These are phyloP conservation scores for Cancer borealis DNA, from an alignment of 2,888 invertebrate genomes.

Conservation along the genomic window DNA sequence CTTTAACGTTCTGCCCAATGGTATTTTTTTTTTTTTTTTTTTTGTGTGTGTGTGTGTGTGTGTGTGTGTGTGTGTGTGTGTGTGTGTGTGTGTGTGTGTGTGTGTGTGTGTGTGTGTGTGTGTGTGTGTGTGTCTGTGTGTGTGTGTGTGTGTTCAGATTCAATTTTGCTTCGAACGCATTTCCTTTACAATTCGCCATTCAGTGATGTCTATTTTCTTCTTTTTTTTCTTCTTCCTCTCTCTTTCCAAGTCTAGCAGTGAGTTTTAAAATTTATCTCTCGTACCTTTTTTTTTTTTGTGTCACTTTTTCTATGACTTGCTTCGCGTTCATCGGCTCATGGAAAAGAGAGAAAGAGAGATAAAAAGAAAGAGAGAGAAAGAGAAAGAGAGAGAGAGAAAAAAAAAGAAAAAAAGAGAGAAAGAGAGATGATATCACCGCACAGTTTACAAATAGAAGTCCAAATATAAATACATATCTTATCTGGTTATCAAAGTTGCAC, in stretches of 20 bases:
- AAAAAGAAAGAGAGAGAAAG: background rate
- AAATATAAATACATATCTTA: no score
- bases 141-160: background rate
- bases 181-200: slow-evolving; percentile 20
- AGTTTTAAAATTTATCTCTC: background rate
- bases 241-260: background rate
- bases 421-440: background rate
- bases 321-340: background rate
- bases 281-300: background rate
- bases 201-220: background rate
- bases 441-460: no score
- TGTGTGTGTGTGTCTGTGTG: background rate
- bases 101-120: no score
- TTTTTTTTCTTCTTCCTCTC: no score
- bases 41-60: no score
- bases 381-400: slow-evolving; percentile 43
- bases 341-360: slow-evolving; percentile 11
- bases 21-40: no score
- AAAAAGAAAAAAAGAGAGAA: background rate
- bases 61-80: background rate
- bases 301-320: background rate
- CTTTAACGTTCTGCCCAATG: background rate
- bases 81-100: background rate
- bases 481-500: no score
- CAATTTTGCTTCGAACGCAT: slow-evolving; percentile 20